Evolutionary conservation across 2,113 vertebrate genomes (phyloP), one percentile per base, ranked within the genome.

Genomic region (Vombatus ursinus): DNA sequence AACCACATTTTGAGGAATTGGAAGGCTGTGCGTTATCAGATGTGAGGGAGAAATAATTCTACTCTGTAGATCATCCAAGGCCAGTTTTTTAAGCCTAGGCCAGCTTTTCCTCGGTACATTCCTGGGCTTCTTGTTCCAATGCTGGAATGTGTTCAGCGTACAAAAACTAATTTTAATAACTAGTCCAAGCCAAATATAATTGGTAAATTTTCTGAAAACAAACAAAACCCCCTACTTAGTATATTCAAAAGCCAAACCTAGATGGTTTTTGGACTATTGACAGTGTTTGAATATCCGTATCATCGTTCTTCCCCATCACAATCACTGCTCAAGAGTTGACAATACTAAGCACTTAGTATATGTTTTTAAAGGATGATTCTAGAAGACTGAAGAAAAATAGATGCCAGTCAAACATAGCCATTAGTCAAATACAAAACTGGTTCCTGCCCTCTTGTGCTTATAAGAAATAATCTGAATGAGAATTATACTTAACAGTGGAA

Each of bases 31-130:
- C 95, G n/a, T 54, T 93, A 0, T 53, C 23, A 93, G 49, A 31
- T n/a, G 93, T 90, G 94, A 95, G 52, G 94, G 50, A 92, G 0
- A 52, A 52, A 28, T 50, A 90, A 57, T 95, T 96, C 92, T 91
- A 94, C 91, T 44, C 84, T 23, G 53, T 51, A 37, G 37, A 89
- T 95, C 92, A 53, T 3, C n/a, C 10, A 50, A 52, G 3, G 4
- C 3, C 16, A 90, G n/a, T 3, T 94, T 95, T 97, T 31, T 77
- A 57, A 93, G 94, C 92, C 89, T 94, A 84, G 49, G 68, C 24
- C 1, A 94, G 31, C 68, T 91, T 94, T 44, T n/a, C 91, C 22
- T 89, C 89, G 12, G 31, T 19, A 92, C 47, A 7, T 89, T 93
- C 47, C 51, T 47, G 50, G 68, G n/a, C 37, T 44, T n/a, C 68